These are phyloP conservation scores for Ceratosolen solmsi DNA, from an alignment of 1,140 invertebrate genomes.

Conservation along the genomic window DNA sequence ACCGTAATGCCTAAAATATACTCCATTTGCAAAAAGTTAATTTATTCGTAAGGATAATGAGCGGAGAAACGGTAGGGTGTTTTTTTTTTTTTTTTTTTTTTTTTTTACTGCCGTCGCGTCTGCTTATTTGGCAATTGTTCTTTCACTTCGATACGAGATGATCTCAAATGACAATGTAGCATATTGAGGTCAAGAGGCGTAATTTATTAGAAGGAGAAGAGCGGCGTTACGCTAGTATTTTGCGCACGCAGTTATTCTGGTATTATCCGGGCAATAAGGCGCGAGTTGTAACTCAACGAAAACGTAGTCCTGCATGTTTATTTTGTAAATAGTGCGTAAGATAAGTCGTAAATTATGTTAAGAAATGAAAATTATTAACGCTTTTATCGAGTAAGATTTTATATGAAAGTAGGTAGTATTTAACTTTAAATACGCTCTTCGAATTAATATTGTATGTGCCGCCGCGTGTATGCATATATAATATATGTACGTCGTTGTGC, in stretches of 20 bases:
- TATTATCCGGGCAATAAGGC: conserved; percentile 5
- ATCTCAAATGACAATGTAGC: conserved; percentile 42
- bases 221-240: conserved; percentile 28
- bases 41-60: conserved; percentile 44
- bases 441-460: no score
- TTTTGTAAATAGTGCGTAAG: conserved; percentile 65
- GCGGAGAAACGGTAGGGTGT: neutral
- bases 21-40: conserved; percentile 55
- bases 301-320: conserved; percentile 57
- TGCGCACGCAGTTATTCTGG: conserved; percentile 23
- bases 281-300: conserved; percentile 18
- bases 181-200: conserved; percentile 19
- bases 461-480: conserved; percentile 31
- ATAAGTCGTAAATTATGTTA: conserved; percentile 54
- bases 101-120: conserved; percentile 31
- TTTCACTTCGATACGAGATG: conserved; percentile 26
- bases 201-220: conserved; percentile 30
- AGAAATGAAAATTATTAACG: conserved; percentile 56
- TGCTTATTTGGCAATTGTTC: conserved; percentile 18
- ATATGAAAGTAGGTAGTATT: conserved; percentile 62
- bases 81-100: no score
- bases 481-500: conserved; percentile 9
- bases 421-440: conserved; percentile 57
- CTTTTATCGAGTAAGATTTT: conserved; percentile 65
- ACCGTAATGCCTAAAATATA: conserved; percentile 67